These are phyloP conservation scores for Synergus umbraculus DNA, from an alignment of 2,888 invertebrate species.

Conservation along the genomic window DNA sequence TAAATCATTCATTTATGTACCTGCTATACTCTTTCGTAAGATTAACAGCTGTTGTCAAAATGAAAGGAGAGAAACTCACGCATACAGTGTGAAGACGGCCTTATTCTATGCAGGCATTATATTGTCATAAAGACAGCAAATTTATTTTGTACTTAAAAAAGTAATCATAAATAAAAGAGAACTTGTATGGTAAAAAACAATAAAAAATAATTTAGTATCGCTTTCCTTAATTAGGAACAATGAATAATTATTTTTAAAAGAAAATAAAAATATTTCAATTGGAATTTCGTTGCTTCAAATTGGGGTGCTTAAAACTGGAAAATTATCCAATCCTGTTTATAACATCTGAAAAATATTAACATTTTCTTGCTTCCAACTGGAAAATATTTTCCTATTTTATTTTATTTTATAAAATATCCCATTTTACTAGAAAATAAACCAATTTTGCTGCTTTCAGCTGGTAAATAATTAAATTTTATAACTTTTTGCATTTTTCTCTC, in stretches of 20 bases:
- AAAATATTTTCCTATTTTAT: too few species aligned
- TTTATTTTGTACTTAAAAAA: background rate
- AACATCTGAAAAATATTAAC: too few species aligned
- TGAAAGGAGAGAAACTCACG: slow-evolving; percentile 32
- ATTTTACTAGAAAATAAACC: too few species aligned
- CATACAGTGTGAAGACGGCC: background rate
- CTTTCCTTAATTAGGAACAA: background rate
- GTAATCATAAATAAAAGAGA: background rate
- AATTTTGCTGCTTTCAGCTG: too few species aligned
- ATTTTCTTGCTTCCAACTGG: too few species aligned
- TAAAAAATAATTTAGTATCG: background rate
- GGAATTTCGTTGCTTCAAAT: too few species aligned
- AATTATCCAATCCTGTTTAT: too few species aligned
- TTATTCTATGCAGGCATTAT: slow-evolving; percentile 15
- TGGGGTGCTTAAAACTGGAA: too few species aligned
- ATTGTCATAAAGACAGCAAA: slow-evolving; percentile 6
- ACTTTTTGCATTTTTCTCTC: too few species aligned
- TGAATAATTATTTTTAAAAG: background rate
- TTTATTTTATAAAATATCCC: too few species aligned
- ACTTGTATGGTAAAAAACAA: background rate
- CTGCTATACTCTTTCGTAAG: slow-evolving; percentile 11
- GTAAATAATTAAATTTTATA: too few species aligned
- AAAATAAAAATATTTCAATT: too few species aligned
- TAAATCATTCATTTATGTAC: slow-evolving; percentile 39
- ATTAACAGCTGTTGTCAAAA: slow-evolving; percentile 39